Evolutionary conservation across 2,888 invertebrate species (phyloP).

Genomic region (Pristionchus fissidentatus): DNA sequence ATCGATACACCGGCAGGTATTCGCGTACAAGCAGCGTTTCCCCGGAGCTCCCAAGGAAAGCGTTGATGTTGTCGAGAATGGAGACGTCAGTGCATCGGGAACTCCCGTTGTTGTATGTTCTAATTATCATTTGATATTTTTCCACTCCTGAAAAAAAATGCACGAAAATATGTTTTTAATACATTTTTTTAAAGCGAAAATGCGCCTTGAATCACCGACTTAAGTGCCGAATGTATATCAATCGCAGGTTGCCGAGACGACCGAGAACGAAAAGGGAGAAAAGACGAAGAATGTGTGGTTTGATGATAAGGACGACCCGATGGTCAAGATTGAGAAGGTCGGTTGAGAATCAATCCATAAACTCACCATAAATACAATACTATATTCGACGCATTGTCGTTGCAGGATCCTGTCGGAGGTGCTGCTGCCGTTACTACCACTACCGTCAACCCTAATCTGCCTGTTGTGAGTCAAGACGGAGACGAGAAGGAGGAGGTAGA

Average conservation of each 20-base stretch:
- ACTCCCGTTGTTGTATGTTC: conserved; percentile 1
- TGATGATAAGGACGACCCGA: conserved; percentile 40
- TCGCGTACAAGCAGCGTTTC: conserved; percentile 46
- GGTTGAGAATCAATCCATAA: no score
- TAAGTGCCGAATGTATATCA: neutral
- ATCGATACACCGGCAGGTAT: conserved; percentile 6
- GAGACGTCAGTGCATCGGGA: conserved; percentile 18
- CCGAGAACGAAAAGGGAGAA: neutral
- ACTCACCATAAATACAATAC: no score
- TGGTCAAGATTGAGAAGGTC: conserved; percentile 36
- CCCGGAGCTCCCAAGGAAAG: conserved; percentile 45
- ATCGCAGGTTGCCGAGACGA: conserved; percentile 5
- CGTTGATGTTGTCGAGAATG: conserved; percentile 35
- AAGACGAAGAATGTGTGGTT: conserved; percentile 39
- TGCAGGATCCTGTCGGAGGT: neutral
- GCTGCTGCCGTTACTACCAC: neutral
- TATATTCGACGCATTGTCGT: no score
- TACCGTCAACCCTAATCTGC: conserved; percentile 33
- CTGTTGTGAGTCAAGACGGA: conserved; percentile 37
- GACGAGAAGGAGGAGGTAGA: neutral
- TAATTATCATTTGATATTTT: neutral
- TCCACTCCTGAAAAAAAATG: neutral
- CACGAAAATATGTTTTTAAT: neutral
- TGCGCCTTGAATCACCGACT: neutral
- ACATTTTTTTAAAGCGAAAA: neutral